These are phyloP conservation scores for Chironomus tentans DNA, from an alignment of 2,888 invertebrate genomes.

Conservation along the genomic window DNA sequence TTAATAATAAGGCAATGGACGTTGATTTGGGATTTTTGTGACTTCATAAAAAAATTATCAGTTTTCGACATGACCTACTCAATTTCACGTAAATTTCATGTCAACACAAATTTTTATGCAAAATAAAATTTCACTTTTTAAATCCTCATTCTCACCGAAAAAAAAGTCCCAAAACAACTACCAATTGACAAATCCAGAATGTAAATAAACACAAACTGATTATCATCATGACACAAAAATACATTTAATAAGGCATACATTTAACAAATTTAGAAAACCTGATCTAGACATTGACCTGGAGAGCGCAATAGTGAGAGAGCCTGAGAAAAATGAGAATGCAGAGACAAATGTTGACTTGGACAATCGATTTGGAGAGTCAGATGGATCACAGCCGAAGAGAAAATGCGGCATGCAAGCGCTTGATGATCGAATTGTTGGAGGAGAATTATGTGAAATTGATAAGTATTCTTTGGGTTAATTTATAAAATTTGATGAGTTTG, in stretches of 20 bases:
- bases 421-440: conserved; percentile 53
- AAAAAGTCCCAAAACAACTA: neutral
- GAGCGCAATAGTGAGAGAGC: neutral
- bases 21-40: too few species aligned
- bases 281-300: conserved; percentile 23
- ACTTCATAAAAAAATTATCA: too few species aligned
- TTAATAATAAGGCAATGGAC: too few species aligned
- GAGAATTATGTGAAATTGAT: conserved; percentile 51
- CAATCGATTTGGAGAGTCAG: neutral
- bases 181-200: neutral
- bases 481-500: too few species aligned
- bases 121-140: too few species aligned
- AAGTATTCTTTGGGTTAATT: neutral
- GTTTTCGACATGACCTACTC: too few species aligned
- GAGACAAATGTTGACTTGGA: neutral
- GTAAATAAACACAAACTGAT: neutral
- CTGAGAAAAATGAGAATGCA: neutral
- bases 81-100: too few species aligned
- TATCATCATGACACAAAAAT: neutral
- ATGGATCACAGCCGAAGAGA: conserved; percentile 15
- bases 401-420: conserved; percentile 48
- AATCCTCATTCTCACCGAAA: neutral
- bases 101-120: too few species aligned
- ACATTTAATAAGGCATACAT: neutral
- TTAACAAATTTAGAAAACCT: conserved; percentile 19